Base-by-base conservation (phyloP, 2,797 vertebrate genomes). In the Thalassophryne amazonica region DNA sequence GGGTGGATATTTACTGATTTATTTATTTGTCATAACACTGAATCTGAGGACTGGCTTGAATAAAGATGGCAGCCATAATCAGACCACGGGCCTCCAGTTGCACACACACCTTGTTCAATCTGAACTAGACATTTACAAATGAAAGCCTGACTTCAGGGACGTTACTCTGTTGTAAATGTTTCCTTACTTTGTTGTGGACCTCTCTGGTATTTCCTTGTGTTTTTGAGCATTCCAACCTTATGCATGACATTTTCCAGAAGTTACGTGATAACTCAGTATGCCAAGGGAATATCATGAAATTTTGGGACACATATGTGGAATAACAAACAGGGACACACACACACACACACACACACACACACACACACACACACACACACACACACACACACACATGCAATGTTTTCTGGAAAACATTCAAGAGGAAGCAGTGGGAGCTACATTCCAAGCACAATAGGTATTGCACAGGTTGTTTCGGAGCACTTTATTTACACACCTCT, bases 381-480 rank as follows among this genome's bases (percentile, higher is more conserved):
- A 39, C 24, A 10, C 37, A 42, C 51, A 27, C 61, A 72, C 56
- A 33, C 60, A 80, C 19, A 23, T 48, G 18, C 7, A 71, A 72
- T 76, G 58, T 73, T 73, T 75, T 84, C 76, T 78, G 76, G 64
- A 82, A 87, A 87, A 89, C 76, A 83, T 73, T 81, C 36, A 38
- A 16, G 49, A 63, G 36, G 78, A 79, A 85, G 83, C 71, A 69
- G 60, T 86, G 77, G 83, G 73, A 87, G 80, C 73, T 69, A 78
- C 73, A 79, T 86, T 89, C 82, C 88, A 81, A 82, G 91, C 78
- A 92, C 90, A 91, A 91, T 90, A 68, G 88, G 68, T 64, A 91
- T 92, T 91, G 90, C 92, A 67, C 23, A 4, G 3, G 43, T 32
- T 53, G 57, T 61, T 83, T 83, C 76, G 8, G 67, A 64, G 37